Evolutionary conservation across 2,888 invertebrate genomes (phyloP).

Genomic region (Cylindroiulus punctatus): DNA sequence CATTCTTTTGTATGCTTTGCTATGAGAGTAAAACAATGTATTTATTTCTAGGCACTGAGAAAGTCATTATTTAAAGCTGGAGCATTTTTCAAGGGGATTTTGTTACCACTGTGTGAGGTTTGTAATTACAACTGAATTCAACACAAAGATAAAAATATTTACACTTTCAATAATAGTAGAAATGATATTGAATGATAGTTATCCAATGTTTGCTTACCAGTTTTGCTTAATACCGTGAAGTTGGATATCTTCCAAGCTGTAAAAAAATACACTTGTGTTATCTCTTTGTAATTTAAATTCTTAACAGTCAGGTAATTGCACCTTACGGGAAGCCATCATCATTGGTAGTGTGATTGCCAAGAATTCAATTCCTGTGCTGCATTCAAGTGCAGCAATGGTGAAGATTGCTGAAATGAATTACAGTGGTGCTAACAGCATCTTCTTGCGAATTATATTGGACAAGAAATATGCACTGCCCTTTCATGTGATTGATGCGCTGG

Average conservation of each 20-base stretch:
- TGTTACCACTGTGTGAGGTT: conserved; percentile 74
- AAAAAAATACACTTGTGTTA: too few species aligned
- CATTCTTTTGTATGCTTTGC: not conserved
- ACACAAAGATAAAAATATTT: too few species aligned
- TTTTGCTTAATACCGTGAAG: too few species aligned
- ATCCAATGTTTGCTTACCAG: too few species aligned
- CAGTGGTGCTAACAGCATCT: conserved; percentile 94
- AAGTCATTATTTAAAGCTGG: conserved; percentile 96
- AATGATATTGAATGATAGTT: too few species aligned
- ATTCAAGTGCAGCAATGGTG: conserved; percentile 93
- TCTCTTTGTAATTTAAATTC: conserved; percentile 5
- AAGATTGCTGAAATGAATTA: conserved; percentile 98
- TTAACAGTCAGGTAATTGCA: conserved; percentile 86
- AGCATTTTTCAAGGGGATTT: conserved; percentile 94
- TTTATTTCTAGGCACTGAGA: conserved; percentile 73
- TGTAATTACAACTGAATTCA: conserved; percentile 65
- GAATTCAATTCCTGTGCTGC: conserved; percentile 91
- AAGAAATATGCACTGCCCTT: conserved; percentile 98
- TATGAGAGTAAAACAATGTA: not conserved
- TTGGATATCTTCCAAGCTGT: too few species aligned
- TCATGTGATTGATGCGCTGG: conserved; percentile 91
- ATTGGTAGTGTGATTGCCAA: conserved; percentile 90
- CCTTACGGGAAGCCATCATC: conserved; percentile 94
- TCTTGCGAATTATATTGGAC: conserved; percentile 91
- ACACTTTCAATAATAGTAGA: too few species aligned